A percentile compares a stretch with the other conserved stretches of the same genome.
Conservation (phyloP, 2,797 vertebrate genomes). For the Scarus forsteni region DNA sequence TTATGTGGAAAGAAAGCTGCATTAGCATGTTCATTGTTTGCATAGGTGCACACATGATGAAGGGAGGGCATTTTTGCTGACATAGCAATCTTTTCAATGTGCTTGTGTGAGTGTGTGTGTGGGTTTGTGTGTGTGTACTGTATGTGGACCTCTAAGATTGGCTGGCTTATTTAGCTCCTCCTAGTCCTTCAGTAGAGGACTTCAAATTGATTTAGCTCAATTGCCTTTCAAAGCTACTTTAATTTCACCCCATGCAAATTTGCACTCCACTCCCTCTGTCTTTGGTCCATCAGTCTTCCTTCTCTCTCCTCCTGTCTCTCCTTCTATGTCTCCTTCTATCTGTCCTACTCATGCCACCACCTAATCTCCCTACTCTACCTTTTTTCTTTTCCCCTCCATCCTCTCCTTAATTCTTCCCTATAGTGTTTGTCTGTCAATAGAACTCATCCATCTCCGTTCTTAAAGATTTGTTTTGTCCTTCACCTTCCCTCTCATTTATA, state of each 20-base stretch:
- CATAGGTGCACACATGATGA: too few species aligned
- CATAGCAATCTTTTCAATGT: conserved; percentile 3
- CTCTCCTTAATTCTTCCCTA: background rate
- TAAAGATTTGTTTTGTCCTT: background rate
- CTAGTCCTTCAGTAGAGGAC: conserved; percentile 71
- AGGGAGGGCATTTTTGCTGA: background rate
- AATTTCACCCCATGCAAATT: conserved; percentile 77
- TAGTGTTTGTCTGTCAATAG: background rate
- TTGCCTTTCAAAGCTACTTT: conserved; percentile 76
- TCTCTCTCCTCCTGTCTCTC: background rate
- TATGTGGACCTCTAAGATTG: conserved; percentile 27
- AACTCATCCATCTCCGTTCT: background rate
- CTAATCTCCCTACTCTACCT: conserved; percentile 21
- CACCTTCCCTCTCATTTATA: too few species aligned
- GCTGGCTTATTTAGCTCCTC: conserved; percentile 63
- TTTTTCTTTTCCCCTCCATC: conserved; percentile 7
- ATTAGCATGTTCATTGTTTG: too few species aligned
- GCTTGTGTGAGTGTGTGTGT: background rate
- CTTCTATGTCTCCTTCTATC: conserved; percentile 20
- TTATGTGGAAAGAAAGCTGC: too few species aligned
- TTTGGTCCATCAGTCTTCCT: conserved; percentile 22
- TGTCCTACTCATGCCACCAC: conserved; percentile 16
- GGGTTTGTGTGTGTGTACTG: background rate
- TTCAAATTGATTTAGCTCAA: conserved; percentile 79
- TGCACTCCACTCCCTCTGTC: conserved; percentile 43